phyloP scores from a whole-genome alignment of 2,888 invertebrate genomes.

The Eueremaeus valkanovi region DNA sequence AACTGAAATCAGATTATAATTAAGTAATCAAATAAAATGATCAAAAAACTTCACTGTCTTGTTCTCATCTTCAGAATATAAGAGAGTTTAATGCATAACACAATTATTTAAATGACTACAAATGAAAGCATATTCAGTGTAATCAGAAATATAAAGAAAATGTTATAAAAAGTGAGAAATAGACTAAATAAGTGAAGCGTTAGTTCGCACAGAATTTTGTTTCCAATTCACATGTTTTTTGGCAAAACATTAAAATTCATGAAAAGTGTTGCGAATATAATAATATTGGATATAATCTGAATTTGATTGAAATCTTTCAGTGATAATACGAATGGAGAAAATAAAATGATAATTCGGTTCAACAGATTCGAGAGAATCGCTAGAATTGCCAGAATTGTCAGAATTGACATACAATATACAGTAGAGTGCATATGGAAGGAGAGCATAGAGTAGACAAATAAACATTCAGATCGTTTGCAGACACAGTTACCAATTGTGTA shows the following conservation, averaged over 20 bases:
- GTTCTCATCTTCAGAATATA: no score
- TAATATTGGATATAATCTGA: neutral
- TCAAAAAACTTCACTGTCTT: no score
- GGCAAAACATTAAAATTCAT: neutral
- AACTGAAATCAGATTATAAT: no score
- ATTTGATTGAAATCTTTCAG: neutral
- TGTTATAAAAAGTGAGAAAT: no score
- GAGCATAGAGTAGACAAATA: constrained; percentile 4
- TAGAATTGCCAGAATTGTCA: neutral
- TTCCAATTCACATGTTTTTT: neutral
- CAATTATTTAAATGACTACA: no score
- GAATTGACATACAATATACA: no score
- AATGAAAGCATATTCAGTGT: no score
- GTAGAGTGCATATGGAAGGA: neutral
- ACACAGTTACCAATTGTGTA: constrained; percentile 11
- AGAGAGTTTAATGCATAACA: no score
- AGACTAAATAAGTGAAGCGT: constrained; percentile 3
- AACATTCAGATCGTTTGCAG: constrained; percentile 12
- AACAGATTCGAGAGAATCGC: neutral
- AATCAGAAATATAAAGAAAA: neutral
- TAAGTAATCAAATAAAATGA: no score
- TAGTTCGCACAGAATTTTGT: no score
- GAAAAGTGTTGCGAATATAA: neutral
- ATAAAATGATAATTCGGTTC: neutral
- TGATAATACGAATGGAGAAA: neutral